Conservation (phyloP, 2,113 vertebrate genomes). For the Martes martes region DNA sequence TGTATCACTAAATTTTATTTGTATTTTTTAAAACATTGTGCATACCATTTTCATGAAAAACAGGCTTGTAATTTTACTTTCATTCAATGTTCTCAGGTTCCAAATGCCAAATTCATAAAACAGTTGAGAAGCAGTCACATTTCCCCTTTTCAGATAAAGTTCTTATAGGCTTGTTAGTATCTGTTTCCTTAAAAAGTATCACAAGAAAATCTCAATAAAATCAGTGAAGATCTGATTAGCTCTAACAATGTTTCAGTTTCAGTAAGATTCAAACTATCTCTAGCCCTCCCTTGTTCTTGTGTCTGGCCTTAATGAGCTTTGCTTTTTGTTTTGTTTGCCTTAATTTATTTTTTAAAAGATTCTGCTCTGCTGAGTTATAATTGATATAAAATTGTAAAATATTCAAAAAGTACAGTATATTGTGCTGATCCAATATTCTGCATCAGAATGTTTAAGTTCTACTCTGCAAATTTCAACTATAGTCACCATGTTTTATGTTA, state of each 20-base stretch:
- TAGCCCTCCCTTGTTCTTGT: neutral
- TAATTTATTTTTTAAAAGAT: neutral
- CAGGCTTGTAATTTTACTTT: neutral
- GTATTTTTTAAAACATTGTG: neutral
- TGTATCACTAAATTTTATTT: neutral
- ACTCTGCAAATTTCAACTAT: neutral
- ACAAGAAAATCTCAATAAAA: neutral
- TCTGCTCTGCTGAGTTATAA: neutral
- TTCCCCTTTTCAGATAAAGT: neutral
- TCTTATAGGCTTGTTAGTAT: neutral
- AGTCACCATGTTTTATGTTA: neutral
- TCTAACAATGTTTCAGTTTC: neutral
- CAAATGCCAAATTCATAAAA: neutral
- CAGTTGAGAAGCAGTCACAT: neutral
- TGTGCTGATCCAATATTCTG: neutral
- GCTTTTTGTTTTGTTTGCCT: neutral
- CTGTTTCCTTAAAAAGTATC: neutral
- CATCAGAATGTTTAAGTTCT: neutral
- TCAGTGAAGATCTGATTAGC: neutral
- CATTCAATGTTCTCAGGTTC: neutral
- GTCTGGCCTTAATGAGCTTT: neutral
- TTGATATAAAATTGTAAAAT: neutral
- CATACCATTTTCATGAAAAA: neutral
- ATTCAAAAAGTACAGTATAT: neutral
- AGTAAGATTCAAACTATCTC: neutral